Conservation (phyloP, 2,113 vertebrate genomes). For the Phaethon lepturus region DNA sequence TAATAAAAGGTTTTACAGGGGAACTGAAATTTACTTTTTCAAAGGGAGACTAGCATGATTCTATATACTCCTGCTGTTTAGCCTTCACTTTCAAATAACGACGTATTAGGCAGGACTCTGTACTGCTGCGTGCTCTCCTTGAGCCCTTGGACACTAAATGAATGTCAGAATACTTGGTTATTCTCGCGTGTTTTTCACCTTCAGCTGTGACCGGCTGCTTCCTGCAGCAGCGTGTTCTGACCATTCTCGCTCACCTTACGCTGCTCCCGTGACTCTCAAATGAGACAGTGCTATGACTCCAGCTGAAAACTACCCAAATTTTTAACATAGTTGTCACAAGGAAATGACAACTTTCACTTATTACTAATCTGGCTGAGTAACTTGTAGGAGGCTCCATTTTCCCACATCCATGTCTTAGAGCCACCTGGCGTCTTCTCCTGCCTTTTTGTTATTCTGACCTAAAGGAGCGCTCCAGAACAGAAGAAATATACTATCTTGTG, state of each 20-base stretch:
- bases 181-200: not conserved
- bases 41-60: not conserved
- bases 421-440: not conserved
- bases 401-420: accelerated
- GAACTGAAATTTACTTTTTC: not conserved
- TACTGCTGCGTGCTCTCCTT: not conserved
- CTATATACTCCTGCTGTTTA: accelerated
- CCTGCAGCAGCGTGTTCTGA: not conserved
- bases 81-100: accelerated
- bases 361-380: not conserved
- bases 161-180: accelerated
- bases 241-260: accelerated
- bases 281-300: no score
- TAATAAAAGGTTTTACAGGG: not conserved
- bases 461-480: not conserved
- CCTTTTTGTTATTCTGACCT: not conserved
- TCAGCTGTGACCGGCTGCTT: not conserved
- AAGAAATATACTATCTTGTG: not conserved
- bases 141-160: accelerated
- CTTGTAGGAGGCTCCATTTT: not conserved
- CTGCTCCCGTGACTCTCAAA: not conserved
- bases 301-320: not conserved
- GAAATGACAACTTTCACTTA: accelerated
- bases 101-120: not conserved
- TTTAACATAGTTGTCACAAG: not conserved